Evolutionary conservation across 2,888 invertebrate species (phyloP).

Genomic region (Eupeodes latifasciatus): DNA sequence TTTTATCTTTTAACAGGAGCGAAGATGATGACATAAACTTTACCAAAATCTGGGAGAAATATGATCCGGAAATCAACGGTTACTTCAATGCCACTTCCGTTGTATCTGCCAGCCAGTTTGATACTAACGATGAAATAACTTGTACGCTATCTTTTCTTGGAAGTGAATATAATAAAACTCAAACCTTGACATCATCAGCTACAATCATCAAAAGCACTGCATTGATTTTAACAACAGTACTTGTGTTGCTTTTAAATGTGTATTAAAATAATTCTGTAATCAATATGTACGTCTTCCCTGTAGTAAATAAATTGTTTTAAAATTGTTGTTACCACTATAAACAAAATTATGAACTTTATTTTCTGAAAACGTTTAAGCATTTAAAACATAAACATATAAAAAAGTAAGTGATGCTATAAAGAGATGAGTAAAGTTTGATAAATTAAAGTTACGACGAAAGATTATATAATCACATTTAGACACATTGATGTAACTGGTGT

Average conservation of each 20-base stretch:
- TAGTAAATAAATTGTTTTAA: constrained; percentile 40
- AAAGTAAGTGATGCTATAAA: too few species aligned
- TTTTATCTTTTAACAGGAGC: constrained; percentile 32
- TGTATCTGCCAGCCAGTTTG: constrained; percentile 44
- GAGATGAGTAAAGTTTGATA: too few species aligned
- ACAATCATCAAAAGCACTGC: constrained; percentile 11
- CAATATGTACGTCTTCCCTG: constrained; percentile 51
- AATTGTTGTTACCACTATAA: constrained; percentile 14
- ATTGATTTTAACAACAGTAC: constrained; percentile 20
- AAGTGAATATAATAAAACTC: constrained; percentile 51
- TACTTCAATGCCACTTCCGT: constrained; percentile 51
- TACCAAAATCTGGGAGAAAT: constrained; percentile 36
- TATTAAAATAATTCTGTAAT: constrained; percentile 15
- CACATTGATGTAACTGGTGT: too few species aligned
- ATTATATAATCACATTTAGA: too few species aligned
- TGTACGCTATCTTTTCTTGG: constrained; percentile 54
- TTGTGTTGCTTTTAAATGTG: constrained; percentile 25
- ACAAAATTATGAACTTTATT: background rate
- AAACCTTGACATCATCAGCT: constrained; percentile 51
- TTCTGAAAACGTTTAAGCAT: too few species aligned
- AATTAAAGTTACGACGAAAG: too few species aligned
- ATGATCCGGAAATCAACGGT: constrained; percentile 35
- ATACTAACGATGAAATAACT: constrained; percentile 50
- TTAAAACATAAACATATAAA: too few species aligned
- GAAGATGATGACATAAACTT: constrained; percentile 44